Evolutionary conservation across 2,797 vertebrate genomes (phyloP).

Genomic region (Thalassophryne amazonica): DNA sequence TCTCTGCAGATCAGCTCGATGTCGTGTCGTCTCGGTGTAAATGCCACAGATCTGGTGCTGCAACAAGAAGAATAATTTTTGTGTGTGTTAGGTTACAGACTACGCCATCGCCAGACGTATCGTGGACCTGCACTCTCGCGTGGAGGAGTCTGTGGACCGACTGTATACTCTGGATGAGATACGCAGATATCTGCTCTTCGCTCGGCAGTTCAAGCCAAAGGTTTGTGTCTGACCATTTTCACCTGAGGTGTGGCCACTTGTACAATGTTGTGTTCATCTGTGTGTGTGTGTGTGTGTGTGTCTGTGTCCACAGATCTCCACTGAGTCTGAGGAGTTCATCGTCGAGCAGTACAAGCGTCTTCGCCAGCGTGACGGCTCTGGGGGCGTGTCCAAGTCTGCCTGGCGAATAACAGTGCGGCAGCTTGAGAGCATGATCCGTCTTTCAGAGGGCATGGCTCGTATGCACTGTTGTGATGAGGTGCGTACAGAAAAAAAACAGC

Average conservation of each 20-base stretch:
- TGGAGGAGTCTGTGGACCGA: constrained; percentile 91
- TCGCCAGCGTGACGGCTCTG: constrained; percentile 89
- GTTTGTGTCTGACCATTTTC: no score
- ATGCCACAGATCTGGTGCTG: no score
- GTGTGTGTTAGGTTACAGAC: constrained; percentile 85
- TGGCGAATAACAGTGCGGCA: constrained; percentile 98
- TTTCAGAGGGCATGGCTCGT: constrained; percentile 95
- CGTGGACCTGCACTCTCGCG: constrained; percentile 92
- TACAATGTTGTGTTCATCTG: no score
- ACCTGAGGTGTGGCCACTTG: no score
- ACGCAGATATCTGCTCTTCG: constrained; percentile 94
- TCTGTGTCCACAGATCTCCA: constrained; percentile 83
- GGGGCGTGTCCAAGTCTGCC: constrained; percentile 87
- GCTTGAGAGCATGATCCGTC: constrained; percentile 97
- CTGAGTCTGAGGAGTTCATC: constrained; percentile 95
- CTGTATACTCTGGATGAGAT: constrained; percentile 95
- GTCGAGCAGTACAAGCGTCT: constrained; percentile 97
- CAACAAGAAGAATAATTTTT: no score
- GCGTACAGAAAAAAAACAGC: background rate
- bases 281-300: background rate
- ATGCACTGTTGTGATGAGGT: constrained; percentile 99
- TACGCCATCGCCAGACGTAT: constrained; percentile 97
- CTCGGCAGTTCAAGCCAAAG: constrained; percentile 97
- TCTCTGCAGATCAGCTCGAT: no score
- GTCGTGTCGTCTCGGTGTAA: no score